Evolutionary conservation across 2,113 vertebrate genomes (phyloP).

Genomic region (Ptyas mucosa): DNA sequence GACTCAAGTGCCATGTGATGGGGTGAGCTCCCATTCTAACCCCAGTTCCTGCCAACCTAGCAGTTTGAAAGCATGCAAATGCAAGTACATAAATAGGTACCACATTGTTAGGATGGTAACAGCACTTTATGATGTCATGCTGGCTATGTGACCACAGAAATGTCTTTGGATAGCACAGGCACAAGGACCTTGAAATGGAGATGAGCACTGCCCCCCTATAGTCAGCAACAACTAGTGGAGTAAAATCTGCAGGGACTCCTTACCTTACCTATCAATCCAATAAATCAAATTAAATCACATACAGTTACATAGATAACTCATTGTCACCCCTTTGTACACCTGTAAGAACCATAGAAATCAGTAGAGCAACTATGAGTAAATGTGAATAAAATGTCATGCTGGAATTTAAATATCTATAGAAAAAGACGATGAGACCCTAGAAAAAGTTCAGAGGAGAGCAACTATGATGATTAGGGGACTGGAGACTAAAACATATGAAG

Average conservation of each 20-base stretch:
- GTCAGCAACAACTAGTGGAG: background rate
- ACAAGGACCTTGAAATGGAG: background rate
- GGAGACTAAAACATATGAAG: too few species aligned
- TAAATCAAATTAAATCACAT: background rate
- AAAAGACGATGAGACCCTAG: too few species aligned
- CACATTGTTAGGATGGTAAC: background rate
- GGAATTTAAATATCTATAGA: background rate
- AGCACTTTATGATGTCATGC: background rate
- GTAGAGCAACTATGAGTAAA: background rate
- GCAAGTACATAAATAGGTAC: background rate
- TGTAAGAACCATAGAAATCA: background rate
- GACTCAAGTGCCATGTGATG: background rate
- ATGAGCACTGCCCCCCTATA: background rate
- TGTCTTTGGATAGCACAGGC: background rate
- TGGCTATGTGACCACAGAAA: background rate
- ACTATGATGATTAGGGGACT: too few species aligned
- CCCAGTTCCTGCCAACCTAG: background rate
- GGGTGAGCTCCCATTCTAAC: background rate
- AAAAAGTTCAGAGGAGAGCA: too few species aligned
- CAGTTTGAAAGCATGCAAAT: background rate
- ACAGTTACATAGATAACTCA: background rate
- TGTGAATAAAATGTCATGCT: background rate
- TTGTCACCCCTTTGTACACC: background rate
- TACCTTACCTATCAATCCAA: background rate
- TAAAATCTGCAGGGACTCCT: background rate